Evolutionary conservation across 2,888 invertebrate species (phyloP).

Genomic region (Lutraria lutraria): DNA sequence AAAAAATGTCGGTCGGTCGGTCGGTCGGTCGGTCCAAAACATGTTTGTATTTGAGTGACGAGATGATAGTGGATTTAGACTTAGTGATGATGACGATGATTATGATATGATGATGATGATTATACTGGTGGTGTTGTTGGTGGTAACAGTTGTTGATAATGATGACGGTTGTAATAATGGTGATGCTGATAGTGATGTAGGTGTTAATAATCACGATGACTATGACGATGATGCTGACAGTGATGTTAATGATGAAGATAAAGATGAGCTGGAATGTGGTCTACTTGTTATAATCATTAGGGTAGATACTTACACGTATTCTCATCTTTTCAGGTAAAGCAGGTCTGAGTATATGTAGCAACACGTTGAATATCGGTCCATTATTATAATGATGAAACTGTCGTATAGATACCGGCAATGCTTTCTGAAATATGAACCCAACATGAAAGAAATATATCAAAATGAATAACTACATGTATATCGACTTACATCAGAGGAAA

Average conservation of each 20-base stretch:
- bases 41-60: too few relatives aligned
- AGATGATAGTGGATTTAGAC: too few relatives aligned
- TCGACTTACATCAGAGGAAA: too few relatives aligned
- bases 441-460: too few relatives aligned
- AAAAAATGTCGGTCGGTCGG: too few relatives aligned
- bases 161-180: too few relatives aligned
- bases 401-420: conserved; percentile 73
- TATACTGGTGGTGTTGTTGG: too few relatives aligned
- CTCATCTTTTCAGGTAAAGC: conserved; percentile 68
- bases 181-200: background rate
- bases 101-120: too few relatives aligned
- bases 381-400: conserved; percentile 74
- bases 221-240: background rate
- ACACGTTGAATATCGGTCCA: conserved; percentile 72
- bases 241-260: background rate
- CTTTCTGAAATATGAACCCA: conserved; percentile 67
- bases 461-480: too few relatives aligned
- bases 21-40: too few relatives aligned
- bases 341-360: conserved; percentile 68
- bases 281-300: background rate
- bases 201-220: background rate
- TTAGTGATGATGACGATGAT: too few relatives aligned
- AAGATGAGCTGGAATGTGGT: background rate
- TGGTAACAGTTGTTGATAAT: too few relatives aligned
- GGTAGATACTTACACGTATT: conserved; percentile 54